Conservation (phyloP, 2,797 vertebrate genomes). For the Loris lydekkerianus region DNA sequence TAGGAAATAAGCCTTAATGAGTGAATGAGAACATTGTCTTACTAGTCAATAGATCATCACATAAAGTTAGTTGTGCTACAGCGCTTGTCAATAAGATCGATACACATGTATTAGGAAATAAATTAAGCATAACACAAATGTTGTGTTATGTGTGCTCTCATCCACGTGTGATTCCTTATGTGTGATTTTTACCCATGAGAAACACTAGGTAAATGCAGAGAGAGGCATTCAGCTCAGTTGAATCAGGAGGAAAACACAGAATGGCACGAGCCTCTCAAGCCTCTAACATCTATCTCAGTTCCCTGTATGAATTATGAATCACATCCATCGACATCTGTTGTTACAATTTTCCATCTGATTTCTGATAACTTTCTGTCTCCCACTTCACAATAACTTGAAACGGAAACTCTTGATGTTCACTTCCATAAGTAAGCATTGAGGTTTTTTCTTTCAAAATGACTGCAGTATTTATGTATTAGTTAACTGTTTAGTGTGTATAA, state of each 20-base stretch:
- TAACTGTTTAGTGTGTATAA: constrained; percentile 19
- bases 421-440: neutral
- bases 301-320: neutral
- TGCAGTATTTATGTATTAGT: neutral
- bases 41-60: neutral
- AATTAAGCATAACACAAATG: neutral
- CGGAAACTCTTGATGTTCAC: constrained; percentile 20
- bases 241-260: constrained; percentile 12
- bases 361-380: neutral
- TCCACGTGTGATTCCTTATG: neutral
- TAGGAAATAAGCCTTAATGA: constrained; percentile 40
- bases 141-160: constrained; percentile 35
- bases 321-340: neutral
- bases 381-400: constrained; percentile 24
- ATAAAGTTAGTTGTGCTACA: constrained; percentile 23
- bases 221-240: neutral
- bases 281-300: neutral
- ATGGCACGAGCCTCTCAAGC: neutral
- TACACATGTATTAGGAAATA: neutral
- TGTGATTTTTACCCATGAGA: constrained; percentile 48
- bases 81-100: neutral
- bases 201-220: neutral
- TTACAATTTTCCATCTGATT: constrained; percentile 44
- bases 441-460: neutral
- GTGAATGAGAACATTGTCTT: neutral